Conservation (phyloP, 2,888 invertebrate genomes). For the Aethes cnicana region DNA sequence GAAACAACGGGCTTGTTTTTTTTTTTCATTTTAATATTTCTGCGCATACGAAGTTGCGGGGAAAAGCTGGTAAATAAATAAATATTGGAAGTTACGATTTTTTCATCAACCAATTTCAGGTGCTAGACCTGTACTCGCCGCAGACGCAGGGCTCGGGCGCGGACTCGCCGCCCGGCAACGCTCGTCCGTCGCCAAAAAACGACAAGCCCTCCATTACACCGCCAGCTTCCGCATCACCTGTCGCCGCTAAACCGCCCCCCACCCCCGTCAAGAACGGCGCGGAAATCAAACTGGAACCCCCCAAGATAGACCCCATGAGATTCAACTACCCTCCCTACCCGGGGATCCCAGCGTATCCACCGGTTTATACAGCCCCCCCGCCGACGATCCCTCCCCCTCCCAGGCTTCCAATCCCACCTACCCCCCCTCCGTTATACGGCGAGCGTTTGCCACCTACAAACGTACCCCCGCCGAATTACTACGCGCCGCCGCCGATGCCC, state of each 20-base stretch:
- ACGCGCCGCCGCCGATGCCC: slow-evolving; percentile 54
- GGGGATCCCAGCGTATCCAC: slow-evolving; percentile 66
- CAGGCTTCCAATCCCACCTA: slow-evolving; percentile 46
- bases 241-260: slow-evolving; percentile 54
- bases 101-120: too few species aligned
- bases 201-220: slow-evolving; percentile 79
- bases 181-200: slow-evolving; percentile 76
- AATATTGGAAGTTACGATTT: too few species aligned
- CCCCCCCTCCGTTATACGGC: slow-evolving; percentile 73
- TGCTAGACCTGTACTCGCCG: slow-evolving; percentile 94
- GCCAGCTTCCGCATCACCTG: slow-evolving; percentile 75
- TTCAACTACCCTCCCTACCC: slow-evolving; percentile 60
- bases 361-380: slow-evolving; percentile 71
- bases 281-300: slow-evolving; percentile 59
- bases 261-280: slow-evolving; percentile 73
- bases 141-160: slow-evolving; percentile 83
- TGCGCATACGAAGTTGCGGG: too few species aligned
- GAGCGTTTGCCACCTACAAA: slow-evolving; percentile 61
- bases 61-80: too few species aligned
- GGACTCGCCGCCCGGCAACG: slow-evolving; percentile 86
- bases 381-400: slow-evolving; percentile 55
- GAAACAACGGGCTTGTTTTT: too few species aligned
- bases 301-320: slow-evolving; percentile 60
- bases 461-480: slow-evolving; percentile 71
- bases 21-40: too few species aligned